These are phyloP conservation scores for Deroptyus accipitrinus DNA, from an alignment of 2,113 vertebrate genomes.

Conservation along the genomic window DNA sequence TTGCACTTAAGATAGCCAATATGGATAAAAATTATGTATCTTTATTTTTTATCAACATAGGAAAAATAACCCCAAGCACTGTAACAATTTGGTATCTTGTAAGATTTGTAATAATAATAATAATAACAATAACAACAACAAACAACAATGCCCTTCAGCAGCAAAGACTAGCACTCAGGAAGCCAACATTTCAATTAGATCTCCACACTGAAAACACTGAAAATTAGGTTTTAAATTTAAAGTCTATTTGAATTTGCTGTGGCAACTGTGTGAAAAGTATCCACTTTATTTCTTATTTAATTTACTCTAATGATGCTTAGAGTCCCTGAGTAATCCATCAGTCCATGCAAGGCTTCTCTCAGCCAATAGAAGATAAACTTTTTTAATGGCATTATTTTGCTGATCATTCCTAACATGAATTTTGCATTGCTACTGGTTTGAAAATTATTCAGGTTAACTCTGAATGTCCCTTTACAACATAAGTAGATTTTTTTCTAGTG, in stretches of 20 bases:
- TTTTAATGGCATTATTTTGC: neutral
- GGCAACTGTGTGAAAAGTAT: neutral
- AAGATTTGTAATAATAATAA: neutral
- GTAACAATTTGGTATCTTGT: neutral
- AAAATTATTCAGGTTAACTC: neutral
- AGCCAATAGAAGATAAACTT: neutral
- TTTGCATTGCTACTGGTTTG: neutral
- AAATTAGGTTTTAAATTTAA: conserved; percentile 3
- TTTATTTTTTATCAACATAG: neutral
- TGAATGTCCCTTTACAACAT: neutral
- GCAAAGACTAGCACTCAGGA: neutral
- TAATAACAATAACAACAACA: neutral
- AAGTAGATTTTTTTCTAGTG: neutral
- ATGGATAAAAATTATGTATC: neutral
- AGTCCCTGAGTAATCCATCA: neutral
- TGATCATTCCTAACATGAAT: neutral
- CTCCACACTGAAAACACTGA: neutral
- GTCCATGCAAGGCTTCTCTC: neutral
- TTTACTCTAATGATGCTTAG: neutral
- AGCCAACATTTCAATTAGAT: neutral
- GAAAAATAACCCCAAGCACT: neutral
- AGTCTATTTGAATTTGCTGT: conserved; percentile 1
- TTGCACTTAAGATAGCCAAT: neutral
- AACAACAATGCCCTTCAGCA: neutral
- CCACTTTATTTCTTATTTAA: conserved; percentile 31